Percentiles rank a stretch among this genome's conserved stretches.
These are phyloP conservation scores for Ptychadena robeensis DNA, from an alignment of 2,797 vertebrate species.

Conservation along the genomic window DNA sequence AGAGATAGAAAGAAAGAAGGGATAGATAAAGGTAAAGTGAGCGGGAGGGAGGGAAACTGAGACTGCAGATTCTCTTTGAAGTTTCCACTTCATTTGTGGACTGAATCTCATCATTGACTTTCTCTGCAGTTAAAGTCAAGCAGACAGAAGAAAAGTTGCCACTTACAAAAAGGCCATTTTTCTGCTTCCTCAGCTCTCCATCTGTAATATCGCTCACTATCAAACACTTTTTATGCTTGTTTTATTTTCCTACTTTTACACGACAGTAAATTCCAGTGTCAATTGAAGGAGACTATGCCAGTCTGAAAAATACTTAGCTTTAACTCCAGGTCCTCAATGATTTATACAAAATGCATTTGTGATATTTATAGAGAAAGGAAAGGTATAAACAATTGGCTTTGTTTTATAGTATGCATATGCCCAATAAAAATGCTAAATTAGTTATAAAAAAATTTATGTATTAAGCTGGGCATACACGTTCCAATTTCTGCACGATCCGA, in stretches of 20 bases:
- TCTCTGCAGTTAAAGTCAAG: background rate
- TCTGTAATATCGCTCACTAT: background rate
- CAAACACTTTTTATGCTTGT: conserved; percentile 26
- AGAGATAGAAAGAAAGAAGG: too few species aligned
- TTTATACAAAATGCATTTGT: background rate
- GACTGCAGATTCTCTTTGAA: background rate
- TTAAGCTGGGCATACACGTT: too few species aligned
- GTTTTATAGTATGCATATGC: background rate
- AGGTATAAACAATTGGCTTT: background rate
- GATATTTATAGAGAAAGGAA: background rate
- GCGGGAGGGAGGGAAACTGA: too few species aligned
- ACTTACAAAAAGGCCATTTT: background rate
- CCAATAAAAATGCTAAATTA: too few species aligned
- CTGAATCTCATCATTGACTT: background rate
- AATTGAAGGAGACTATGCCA: conserved; percentile 29
- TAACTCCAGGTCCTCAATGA: background rate
- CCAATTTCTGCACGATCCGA: too few species aligned
- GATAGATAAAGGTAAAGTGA: too few species aligned
- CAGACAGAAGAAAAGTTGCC: background rate
- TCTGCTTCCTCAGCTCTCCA: conserved; percentile 22
- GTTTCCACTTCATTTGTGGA: background rate
- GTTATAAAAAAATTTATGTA: too few species aligned
- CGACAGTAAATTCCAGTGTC: conserved; percentile 36
- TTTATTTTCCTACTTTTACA: conserved; percentile 50
- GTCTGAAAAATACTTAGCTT: conserved; percentile 33